These are phyloP conservation scores for Acomys russatus DNA, from an alignment of 2,797 vertebrate species.

Conservation along the genomic window DNA sequence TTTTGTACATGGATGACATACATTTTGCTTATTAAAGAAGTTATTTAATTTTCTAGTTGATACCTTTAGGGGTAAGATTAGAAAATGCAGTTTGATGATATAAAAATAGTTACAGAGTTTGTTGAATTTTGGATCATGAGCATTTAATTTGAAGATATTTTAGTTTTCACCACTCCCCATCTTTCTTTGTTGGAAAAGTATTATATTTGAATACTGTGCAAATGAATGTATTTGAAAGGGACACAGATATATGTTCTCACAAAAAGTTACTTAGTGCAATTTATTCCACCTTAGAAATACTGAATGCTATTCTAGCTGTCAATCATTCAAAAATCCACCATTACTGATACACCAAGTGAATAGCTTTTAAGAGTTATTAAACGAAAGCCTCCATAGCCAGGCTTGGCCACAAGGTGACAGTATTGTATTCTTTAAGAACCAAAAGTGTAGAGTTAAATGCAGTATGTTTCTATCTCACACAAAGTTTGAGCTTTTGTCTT, in stretches of 20 bases:
- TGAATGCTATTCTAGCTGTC: constrained; percentile 12
- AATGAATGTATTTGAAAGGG: constrained; percentile 30
- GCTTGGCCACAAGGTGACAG: constrained; percentile 44
- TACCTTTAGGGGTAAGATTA: constrained; percentile 28
- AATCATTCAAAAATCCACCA: not conserved
- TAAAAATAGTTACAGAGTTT: constrained; percentile 8
- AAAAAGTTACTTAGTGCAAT: constrained; percentile 35
- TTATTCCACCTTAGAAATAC: constrained; percentile 22
- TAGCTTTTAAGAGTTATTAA: not conserved
- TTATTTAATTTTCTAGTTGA: not conserved
- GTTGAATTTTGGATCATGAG: constrained; percentile 31
- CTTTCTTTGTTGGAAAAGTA: constrained; percentile 17
- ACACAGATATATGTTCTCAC: not conserved
- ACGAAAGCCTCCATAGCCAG: not conserved
- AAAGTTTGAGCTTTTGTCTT: constrained; percentile 9
- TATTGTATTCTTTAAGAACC: constrained; percentile 18
- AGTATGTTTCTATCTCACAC: not conserved
- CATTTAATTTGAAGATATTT: constrained; percentile 21
- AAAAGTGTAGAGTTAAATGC: constrained; percentile 4
- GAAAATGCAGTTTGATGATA: constrained; percentile 21
- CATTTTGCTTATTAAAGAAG: not conserved
- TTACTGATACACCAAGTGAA: not conserved
- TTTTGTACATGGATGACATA: not conserved
- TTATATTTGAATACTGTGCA: constrained; percentile 19
- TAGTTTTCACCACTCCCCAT: not conserved